Evolutionary conservation across 2,888 invertebrate genomes (phyloP).

Genomic region (Cheilosia scutellata): DNA sequence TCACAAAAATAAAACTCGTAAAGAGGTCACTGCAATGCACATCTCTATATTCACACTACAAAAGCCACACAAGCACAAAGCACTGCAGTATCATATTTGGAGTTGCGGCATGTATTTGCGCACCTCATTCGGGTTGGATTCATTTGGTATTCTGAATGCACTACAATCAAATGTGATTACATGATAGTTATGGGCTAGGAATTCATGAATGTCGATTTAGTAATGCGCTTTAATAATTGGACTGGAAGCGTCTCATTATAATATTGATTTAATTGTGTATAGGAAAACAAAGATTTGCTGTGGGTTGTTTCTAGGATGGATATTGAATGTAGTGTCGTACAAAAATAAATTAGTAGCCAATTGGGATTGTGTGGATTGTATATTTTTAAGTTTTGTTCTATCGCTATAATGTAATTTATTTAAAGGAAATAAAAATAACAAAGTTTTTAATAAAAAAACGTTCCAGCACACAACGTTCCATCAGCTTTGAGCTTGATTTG

Average conservation of each 20-base stretch:
- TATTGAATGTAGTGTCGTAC: no score
- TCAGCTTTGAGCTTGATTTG: no score
- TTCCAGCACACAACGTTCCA: no score
- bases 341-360: no score
- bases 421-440: no score
- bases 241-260: constrained; percentile 35
- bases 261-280: constrained; percentile 37
- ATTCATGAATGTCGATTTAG: constrained; percentile 34
- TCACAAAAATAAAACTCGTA: constrained; percentile 45
- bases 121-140: constrained; percentile 41
- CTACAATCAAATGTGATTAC: constrained; percentile 63
- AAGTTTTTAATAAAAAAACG: no score
- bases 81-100: constrained; percentile 31
- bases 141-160: constrained; percentile 57
- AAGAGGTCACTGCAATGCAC: constrained; percentile 54
- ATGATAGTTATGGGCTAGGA: constrained; percentile 44
- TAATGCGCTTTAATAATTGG: constrained; percentile 51
- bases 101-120: constrained; percentile 55
- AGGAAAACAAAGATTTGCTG: constrained; percentile 11
- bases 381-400: no score
- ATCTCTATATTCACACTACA: not conserved
- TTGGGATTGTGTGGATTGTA: no score
- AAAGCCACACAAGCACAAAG: not conserved
- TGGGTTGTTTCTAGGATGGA: no score
- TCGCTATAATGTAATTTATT: no score